These are phyloP conservation scores for Heterocephalus glaber DNA, from an alignment of 2,113 vertebrate genomes.

Conservation along the genomic window DNA sequence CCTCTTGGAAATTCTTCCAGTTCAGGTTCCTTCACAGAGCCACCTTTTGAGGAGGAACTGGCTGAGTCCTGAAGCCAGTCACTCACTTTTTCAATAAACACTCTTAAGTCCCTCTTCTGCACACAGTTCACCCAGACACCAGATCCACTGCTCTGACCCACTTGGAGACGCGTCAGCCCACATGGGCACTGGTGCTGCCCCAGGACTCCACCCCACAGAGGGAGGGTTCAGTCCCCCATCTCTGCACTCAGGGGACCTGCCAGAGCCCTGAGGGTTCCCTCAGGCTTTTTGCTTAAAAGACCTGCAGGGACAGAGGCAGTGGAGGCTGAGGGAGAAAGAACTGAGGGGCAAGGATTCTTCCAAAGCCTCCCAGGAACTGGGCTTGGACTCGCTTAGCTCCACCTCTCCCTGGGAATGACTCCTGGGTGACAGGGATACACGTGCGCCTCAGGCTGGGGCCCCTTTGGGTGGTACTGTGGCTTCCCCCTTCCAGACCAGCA, in stretches of 20 bases:
- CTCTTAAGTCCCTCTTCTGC: not conserved
- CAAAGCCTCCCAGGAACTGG: not conserved
- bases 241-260: not conserved
- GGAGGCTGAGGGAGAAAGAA: too few species aligned
- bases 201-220: not conserved
- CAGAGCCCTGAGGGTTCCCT: not conserved
- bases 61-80: not conserved
- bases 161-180: not conserved
- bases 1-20: not conserved
- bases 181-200: not conserved
- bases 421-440: not conserved
- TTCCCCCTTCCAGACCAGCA: not conserved
- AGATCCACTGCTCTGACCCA: not conserved
- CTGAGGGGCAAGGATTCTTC: not conserved
- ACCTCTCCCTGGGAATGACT: not conserved
- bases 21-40: not conserved
- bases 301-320: not conserved
- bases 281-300: not conserved
- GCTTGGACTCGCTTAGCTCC: not conserved
- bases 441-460: not conserved
- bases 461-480: rapidly evolving
- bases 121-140: not conserved
- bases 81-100: not conserved
- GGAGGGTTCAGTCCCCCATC: not conserved
- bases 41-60: not conserved